These are phyloP conservation scores for Smutsia temminckii DNA, from an alignment of 2,797 vertebrate species.

Conservation along the genomic window DNA sequence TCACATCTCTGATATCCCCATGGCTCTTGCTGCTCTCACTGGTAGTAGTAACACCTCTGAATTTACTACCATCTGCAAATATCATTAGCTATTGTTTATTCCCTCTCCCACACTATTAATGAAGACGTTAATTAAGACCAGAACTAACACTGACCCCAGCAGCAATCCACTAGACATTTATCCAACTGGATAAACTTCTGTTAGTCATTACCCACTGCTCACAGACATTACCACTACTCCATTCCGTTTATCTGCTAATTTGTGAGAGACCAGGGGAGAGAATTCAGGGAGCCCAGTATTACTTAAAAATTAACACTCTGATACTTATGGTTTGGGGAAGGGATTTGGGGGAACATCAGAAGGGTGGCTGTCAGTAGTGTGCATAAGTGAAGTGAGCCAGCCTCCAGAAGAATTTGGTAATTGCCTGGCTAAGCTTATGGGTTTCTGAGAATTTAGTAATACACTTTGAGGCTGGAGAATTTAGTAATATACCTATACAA, in stretches of 20 bases:
- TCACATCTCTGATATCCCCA: constrained; percentile 67
- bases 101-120: constrained; percentile 79
- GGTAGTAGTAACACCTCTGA: constrained; percentile 68
- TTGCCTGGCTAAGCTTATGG: background rate
- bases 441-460: constrained; percentile 36
- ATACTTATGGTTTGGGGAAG: constrained; percentile 40
- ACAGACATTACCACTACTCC: constrained; percentile 64
- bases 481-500: background rate
- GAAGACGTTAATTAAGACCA: constrained; percentile 80
- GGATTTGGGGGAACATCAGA: constrained; percentile 40
- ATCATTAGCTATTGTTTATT: constrained; percentile 78
- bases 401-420: constrained; percentile 38
- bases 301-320: constrained; percentile 76
- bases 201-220: constrained; percentile 78
- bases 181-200: constrained; percentile 81
- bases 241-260: constrained; percentile 73
- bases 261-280: constrained; percentile 58
- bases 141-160: constrained; percentile 78
- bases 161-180: constrained; percentile 78
- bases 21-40: constrained; percentile 62
- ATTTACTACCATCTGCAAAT: constrained; percentile 80
- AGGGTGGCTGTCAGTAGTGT: background rate
- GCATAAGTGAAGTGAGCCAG: background rate
- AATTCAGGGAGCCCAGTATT: constrained; percentile 64
- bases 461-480: background rate